Conservation (phyloP, 2,113 vertebrate species). For the Glareola pratincola region DNA sequence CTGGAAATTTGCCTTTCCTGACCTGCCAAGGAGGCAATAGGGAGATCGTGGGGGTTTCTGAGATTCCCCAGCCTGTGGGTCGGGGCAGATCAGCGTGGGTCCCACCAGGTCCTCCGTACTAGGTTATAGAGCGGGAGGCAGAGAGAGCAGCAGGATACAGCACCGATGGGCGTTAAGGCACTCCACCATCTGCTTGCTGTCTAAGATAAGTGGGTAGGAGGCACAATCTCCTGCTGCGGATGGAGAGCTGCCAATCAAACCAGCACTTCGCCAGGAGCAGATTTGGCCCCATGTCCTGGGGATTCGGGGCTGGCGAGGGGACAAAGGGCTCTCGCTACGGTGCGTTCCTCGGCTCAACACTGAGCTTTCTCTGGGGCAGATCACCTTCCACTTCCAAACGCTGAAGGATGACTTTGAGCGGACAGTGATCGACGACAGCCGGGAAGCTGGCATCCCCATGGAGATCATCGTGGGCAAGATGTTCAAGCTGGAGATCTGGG, state of each 20-base stretch:
- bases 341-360: background rate
- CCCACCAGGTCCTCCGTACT: background rate
- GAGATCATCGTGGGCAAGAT: conserved; percentile 89
- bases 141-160: background rate
- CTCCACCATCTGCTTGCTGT: background rate
- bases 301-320: fast-evolving
- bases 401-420: conserved; percentile 84
- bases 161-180: background rate
- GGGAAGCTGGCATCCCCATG: conserved; percentile 74
- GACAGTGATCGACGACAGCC: conserved; percentile 84
- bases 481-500: conserved; percentile 91
- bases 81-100: too few relatives aligned
- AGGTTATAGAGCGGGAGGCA: background rate
- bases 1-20: background rate
- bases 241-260: background rate
- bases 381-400: conserved; percentile 88
- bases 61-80: background rate
- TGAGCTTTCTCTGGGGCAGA: conserved; percentile 49
- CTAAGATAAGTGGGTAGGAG: background rate
- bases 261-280: background rate
- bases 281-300: background rate
- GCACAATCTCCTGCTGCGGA: background rate
- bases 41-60: too few relatives aligned
- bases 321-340: fast-evolving
- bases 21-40: fast-evolving